Base-by-base conservation (phyloP, 2,797 vertebrate species). In the Mormyrops attenuatus region DNA sequence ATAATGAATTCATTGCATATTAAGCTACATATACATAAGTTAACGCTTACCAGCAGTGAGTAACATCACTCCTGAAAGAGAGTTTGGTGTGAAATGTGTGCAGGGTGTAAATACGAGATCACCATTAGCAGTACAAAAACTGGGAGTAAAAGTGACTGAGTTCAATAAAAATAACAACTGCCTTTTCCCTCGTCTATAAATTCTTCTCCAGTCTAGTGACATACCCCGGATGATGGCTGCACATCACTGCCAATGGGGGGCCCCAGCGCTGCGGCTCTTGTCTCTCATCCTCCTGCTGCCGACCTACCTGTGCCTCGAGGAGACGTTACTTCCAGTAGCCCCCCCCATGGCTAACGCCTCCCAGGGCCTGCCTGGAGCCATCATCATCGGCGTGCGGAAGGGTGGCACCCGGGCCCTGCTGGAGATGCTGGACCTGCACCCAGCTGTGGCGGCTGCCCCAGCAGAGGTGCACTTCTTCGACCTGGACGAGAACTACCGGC, bases 381-480 rank as follows among this genome's bases (percentile, higher is more conserved):
- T 97, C 89, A 96, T 97, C 88, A 96, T 97, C 1, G 97, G 97
- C 0, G 96, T 97, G 85, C 90, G 97, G 34, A 97, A 97, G 91
- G 96, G 96, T 0, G 96, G 96, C 90, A 96, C 96, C 26, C 94
- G 96, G 84, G 96, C 96, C 11, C 93, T 96, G 90, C 94, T 96
- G 88, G 96, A 96, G 93, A 97, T 97, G 95, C 96, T 97, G 85
- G 96, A 96, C 93, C 94, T 97, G 84, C 97, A 97, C 88, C 95
- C 96, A 2, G 94, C 96, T 41, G 95, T 96, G 90, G 95, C 96
- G 38, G 96, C 96, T 38, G 97, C 96, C 34, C 96, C 95, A 55
- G 94, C 96, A 0, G 97, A 97, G 94, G 95, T 97, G 26, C 97
- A 97, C 90, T 97, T 94, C 92, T 97, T 97, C 90, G 96, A 97